phyloP scores from a whole-genome alignment of 1,140 invertebrate genomes.

The Condylostylus longicornis region DNA sequence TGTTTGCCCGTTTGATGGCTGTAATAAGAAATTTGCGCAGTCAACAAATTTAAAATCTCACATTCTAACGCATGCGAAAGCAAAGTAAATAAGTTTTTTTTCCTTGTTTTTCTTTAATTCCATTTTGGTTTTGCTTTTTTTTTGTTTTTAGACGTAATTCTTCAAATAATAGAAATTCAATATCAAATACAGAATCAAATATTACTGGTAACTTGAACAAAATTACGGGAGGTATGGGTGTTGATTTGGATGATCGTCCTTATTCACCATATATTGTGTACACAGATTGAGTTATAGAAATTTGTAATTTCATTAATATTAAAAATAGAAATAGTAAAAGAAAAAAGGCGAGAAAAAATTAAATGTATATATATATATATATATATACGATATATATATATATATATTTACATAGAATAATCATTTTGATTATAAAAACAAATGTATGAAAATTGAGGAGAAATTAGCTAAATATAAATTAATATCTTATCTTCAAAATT shows the following conservation, averaged over 20 bases:
- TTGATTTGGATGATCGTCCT: slow-evolving; percentile 22
- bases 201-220: slow-evolving; percentile 24
- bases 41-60: slow-evolving; percentile 97
- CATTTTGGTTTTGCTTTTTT: slow-evolving; percentile 3
- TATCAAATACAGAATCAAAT: slow-evolving; percentile 16
- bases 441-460: too few relatives aligned
- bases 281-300: too few relatives aligned
- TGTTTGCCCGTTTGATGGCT: slow-evolving; percentile 95
- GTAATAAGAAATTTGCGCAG: slow-evolving; percentile 97
- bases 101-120: not conserved
- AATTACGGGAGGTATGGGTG: too few relatives aligned
- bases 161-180: slow-evolving; percentile 13
- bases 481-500: too few relatives aligned
- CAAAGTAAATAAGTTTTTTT: slow-evolving; percentile 50
- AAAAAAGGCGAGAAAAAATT: too few relatives aligned
- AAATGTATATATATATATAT: too few relatives aligned
- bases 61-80: slow-evolving; percentile 94
- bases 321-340: too few relatives aligned
- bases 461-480: too few relatives aligned
- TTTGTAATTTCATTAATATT: too few relatives aligned
- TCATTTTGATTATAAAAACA: too few relatives aligned
- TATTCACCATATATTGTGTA: slow-evolving; percentile 18
- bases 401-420: too few relatives aligned
- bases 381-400: too few relatives aligned
- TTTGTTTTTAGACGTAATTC: slow-evolving; percentile 19